Evolutionary conservation across 2,888 invertebrate species (phyloP).

Genomic region (Spatulosminthurus flaviceps): DNA sequence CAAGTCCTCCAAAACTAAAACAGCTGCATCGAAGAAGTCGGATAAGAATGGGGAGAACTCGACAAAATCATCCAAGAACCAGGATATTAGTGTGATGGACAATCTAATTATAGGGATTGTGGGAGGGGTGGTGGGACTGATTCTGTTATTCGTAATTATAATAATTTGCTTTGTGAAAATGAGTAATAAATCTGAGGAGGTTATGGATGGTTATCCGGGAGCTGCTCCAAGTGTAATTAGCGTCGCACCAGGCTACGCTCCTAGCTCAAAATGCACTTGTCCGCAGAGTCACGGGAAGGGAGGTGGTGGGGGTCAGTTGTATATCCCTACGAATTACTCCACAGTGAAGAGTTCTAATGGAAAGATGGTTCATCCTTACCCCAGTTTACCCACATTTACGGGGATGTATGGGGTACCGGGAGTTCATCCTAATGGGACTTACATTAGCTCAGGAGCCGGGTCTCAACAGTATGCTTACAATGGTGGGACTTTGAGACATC

Average conservation of each 20-base stretch:
- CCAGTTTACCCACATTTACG: conserved; percentile 46
- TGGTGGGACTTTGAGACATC: conserved; percentile 51
- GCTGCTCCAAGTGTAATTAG: conserved; percentile 64
- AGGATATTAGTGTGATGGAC: conserved; percentile 82
- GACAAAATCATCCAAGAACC: conserved; percentile 72
- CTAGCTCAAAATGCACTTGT: conserved; percentile 63
- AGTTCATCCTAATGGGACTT: conserved; percentile 53
- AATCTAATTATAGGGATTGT: conserved; percentile 95
- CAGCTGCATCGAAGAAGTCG: conserved; percentile 37
- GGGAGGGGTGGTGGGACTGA: conserved; percentile 90
- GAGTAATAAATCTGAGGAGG: conserved; percentile 70
- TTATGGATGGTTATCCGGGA: conserved; percentile 66
- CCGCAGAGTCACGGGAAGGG: conserved; percentile 64
- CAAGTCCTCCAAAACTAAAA: conserved; percentile 39
- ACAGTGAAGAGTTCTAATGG: conserved; percentile 71
- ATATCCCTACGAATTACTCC: conserved; percentile 72
- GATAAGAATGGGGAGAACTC: conserved; percentile 50
- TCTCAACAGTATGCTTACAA: conserved; percentile 51
- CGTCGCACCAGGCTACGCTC: conserved; percentile 64
- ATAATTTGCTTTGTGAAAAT: conserved; percentile 83
- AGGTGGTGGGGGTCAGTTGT: conserved; percentile 65
- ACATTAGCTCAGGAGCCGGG: conserved; percentile 49
- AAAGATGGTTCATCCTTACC: conserved; percentile 38
- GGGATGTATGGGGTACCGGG: conserved; percentile 44
- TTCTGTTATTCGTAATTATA: conserved; percentile 85